phyloP scores from a whole-genome alignment of 2,797 vertebrate genomes.

The Chrysocyon brachyurus region DNA sequence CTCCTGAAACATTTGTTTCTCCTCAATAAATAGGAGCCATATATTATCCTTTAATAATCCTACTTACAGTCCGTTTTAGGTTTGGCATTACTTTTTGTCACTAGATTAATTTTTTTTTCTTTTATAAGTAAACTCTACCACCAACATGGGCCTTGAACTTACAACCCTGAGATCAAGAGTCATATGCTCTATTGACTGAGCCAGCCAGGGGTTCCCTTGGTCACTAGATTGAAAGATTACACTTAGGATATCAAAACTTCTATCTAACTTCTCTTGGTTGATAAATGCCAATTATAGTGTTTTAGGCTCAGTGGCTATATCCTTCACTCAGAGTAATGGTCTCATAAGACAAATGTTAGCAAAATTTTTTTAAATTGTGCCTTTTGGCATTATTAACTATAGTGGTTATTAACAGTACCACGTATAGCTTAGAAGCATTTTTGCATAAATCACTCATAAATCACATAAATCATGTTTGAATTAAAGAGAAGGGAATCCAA shows the following conservation, averaged over 20 bases:
- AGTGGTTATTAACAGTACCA: background rate
- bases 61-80: conserved; percentile 31
- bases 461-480: background rate
- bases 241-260: background rate
- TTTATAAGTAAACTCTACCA: background rate
- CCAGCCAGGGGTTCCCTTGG: background rate
- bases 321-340: background rate
- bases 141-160: background rate
- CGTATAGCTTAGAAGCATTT: conserved; percentile 34
- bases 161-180: background rate
- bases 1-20: background rate
- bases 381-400: background rate
- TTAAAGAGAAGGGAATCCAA: background rate
- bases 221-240: background rate
- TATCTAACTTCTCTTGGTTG: conserved; percentile 29
- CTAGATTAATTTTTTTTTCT: background rate
- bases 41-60: background rate
- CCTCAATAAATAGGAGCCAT: background rate
- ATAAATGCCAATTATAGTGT: background rate
- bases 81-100: background rate
- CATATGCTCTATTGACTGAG: background rate
- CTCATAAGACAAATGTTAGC: background rate
- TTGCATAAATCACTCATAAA: conserved; percentile 13
- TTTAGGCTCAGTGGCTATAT: background rate
- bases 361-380: conserved; percentile 27